phyloP scores from a whole-genome alignment of 1,140 invertebrate genomes.

The Heliconius nattereri region DNA sequence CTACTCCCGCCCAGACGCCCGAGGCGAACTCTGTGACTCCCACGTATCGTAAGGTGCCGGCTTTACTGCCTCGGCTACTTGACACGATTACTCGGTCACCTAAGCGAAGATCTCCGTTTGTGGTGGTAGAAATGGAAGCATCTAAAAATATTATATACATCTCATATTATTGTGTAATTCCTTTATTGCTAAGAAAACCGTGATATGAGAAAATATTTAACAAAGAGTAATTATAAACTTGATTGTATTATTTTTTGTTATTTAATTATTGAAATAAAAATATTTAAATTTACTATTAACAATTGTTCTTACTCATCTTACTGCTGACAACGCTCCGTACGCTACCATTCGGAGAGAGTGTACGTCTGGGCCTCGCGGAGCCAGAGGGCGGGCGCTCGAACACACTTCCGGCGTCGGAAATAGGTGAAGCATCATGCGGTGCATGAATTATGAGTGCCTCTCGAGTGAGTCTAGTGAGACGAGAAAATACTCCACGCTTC shows the following conservation, averaged over 20 bases:
- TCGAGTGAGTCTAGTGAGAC: constrained; percentile 92
- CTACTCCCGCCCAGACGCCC: constrained; percentile 97
- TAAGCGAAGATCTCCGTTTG: constrained; percentile 85
- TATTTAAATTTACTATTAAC: not conserved
- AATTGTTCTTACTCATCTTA: constrained; percentile 71
- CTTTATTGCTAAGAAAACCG: not conserved
- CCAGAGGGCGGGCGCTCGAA: constrained; percentile 72
- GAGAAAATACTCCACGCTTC: constrained; percentile 96
- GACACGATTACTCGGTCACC: constrained; percentile 96
- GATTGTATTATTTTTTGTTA: not conserved
- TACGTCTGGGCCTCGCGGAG: constrained; percentile 65
- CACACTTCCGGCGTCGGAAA: constrained; percentile 70
- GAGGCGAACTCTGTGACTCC: constrained; percentile 94
- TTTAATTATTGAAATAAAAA: not conserved
- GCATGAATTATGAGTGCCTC: constrained; percentile 82
- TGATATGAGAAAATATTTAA: not conserved
- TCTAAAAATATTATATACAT: constrained; percentile 73
- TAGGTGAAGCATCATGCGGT: constrained; percentile 74
- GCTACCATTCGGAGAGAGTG: constrained; percentile 77
- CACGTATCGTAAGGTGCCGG: constrained; percentile 91
- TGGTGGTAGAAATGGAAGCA: constrained; percentile 84
- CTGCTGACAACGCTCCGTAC: constrained; percentile 78
- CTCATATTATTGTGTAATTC: not conserved
- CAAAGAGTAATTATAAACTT: not conserved
- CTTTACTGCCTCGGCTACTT: constrained; percentile 90